Conservation (phyloP, 2,113 vertebrate genomes). For the Callopanchax toddi region DNA sequence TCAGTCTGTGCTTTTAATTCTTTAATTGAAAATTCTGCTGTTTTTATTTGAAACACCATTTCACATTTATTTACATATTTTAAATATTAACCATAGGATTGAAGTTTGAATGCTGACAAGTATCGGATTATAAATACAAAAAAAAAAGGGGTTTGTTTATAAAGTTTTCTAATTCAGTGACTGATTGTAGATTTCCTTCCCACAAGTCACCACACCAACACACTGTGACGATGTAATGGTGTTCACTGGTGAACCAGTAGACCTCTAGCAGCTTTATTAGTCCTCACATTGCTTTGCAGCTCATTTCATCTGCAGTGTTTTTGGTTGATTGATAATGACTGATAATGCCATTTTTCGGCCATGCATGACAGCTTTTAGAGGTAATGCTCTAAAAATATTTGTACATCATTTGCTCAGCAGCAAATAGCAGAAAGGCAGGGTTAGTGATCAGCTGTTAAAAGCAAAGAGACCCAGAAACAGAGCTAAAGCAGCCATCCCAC, state of each 20-base stretch:
- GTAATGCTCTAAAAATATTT: conserved; percentile 4
- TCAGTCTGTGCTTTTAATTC: too few relatives aligned
- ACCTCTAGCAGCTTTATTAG: not conserved
- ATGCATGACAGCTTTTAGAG: not conserved
- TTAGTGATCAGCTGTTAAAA: conserved; percentile 3
- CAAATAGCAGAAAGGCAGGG: not conserved
- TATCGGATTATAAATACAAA: too few relatives aligned
- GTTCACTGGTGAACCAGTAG: too few relatives aligned
- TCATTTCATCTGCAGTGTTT: not conserved
- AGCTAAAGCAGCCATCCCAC: not conserved
- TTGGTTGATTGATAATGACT: not conserved
- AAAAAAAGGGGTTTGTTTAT: too few relatives aligned
- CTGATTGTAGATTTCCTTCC: not conserved
- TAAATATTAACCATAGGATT: not conserved
- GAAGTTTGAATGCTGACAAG: too few relatives aligned
- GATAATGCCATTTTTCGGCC: not conserved
- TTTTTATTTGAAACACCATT: not conserved
- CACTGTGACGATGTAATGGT: too few relatives aligned
- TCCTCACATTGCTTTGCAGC: not conserved
- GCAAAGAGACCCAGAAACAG: conserved; percentile 3
- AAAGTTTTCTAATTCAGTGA: too few relatives aligned
- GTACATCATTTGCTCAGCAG: not conserved
- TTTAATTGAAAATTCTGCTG: too few relatives aligned
- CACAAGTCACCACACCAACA: too few relatives aligned
- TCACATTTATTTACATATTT: not conserved